These are phyloP conservation scores for Peromyscus leucopus DNA, from an alignment of 2,113 vertebrate species.

Conservation along the genomic window DNA sequence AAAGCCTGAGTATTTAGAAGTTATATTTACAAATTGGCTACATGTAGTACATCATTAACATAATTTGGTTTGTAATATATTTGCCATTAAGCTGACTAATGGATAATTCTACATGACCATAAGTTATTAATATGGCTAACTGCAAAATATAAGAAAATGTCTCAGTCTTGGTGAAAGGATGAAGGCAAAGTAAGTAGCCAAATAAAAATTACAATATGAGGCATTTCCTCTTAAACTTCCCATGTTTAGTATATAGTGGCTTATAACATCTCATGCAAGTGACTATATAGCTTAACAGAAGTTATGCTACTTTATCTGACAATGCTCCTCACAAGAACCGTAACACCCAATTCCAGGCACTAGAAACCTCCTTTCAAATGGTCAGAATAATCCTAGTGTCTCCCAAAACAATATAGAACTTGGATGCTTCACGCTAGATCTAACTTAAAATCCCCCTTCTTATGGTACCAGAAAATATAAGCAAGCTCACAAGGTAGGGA, in stretches of 20 bases:
- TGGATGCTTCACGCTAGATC: background rate
- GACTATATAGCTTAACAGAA: background rate
- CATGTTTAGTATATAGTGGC: background rate
- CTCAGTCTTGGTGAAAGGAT: background rate
- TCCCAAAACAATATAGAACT: background rate
- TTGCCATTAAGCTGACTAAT: background rate
- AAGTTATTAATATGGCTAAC: background rate
- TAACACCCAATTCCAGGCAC: background rate
- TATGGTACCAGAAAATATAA: background rate
- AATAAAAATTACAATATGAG: background rate
- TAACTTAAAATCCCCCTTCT: background rate
- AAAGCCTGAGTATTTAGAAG: background rate
- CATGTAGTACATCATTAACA: background rate
- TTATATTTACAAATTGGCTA: background rate
- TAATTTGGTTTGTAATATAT: background rate
- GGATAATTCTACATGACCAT: background rate
- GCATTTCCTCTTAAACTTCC: background rate
- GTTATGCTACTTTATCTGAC: background rate
- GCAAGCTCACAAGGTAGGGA: background rate
- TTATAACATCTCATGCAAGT: background rate
- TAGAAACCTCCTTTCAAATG: background rate
- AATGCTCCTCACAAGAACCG: background rate
- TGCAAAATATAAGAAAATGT: background rate
- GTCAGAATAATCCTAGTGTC: background rate
- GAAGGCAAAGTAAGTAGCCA: background rate